phyloP scores from a whole-genome alignment of 2,797 vertebrate species.

The Urosaurus nigricauda region DNA sequence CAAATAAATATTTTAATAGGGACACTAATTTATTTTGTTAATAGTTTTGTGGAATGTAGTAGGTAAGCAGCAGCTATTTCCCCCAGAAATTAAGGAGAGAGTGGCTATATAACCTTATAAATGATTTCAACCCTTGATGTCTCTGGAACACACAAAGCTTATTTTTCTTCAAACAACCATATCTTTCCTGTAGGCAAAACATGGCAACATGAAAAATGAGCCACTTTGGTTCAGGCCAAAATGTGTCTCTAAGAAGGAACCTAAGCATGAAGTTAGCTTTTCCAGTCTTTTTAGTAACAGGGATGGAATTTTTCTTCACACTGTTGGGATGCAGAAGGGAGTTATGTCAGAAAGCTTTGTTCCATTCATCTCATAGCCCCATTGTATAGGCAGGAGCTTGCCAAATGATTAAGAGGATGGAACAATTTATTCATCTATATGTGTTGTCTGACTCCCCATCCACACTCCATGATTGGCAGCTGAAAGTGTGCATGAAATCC shows the following conservation, averaged over 20 bases:
- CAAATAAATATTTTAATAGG: background rate
- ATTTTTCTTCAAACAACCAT: slow-evolving; percentile 40
- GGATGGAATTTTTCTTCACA: slow-evolving; percentile 11
- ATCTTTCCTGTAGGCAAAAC: slow-evolving; percentile 21
- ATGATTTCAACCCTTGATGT: slow-evolving; percentile 28
- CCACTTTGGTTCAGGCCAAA: slow-evolving; percentile 6
- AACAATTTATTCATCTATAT: background rate
- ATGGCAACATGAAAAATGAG: slow-evolving; percentile 31
- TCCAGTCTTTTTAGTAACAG: slow-evolving; percentile 12
- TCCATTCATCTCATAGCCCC: background rate
- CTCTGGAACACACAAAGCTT: background rate
- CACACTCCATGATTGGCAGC: background rate
- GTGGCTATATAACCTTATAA: slow-evolving; percentile 30
- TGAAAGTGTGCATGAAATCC: background rate
- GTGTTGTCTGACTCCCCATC: background rate
- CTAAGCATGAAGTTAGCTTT: slow-evolving; percentile 36
- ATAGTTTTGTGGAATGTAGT: background rate
- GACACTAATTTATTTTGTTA: slow-evolving; percentile 30
- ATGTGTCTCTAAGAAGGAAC: too few species aligned
- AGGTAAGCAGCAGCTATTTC: slow-evolving; percentile 21
- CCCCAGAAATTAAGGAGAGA: slow-evolving; percentile 14
- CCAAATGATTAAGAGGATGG: background rate
- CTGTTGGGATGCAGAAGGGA: background rate
- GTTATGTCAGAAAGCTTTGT: background rate
- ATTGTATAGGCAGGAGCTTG: background rate